Evolutionary conservation across 1,140 invertebrate species (phyloP).

Genomic region (Colletes gigas): DNA sequence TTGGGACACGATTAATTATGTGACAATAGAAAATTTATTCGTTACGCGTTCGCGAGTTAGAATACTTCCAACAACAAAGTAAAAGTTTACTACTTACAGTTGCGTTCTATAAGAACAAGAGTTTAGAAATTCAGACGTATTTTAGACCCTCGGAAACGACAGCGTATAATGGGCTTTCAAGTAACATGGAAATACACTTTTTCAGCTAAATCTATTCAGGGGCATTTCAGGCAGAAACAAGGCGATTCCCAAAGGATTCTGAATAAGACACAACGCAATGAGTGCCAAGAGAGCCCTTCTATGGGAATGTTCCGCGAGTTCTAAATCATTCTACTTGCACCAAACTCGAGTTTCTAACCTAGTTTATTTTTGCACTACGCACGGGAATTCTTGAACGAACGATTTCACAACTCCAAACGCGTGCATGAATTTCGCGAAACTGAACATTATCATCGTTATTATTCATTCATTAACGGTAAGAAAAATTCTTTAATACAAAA

Average conservation of each 20-base stretch:
- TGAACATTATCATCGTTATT: no score
- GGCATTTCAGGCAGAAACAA: conserved; percentile 5
- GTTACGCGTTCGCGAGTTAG: no score
- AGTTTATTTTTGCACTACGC: not conserved
- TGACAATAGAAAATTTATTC: no score
- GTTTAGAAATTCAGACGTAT: no score
- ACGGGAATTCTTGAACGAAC: not conserved
- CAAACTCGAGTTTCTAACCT: conserved; percentile 37
- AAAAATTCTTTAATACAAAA: no score
- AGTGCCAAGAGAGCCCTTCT: conserved; percentile 34
- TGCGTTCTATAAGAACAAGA: no score
- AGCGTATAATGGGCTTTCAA: not conserved
- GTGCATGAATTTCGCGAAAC: no score
- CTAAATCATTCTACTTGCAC: conserved; percentile 36
- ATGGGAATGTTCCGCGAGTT: conserved; percentile 29
- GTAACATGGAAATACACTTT: conserved; percentile 22
- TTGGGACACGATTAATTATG: no score
- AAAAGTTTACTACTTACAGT: no score
- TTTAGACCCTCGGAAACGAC: no score
- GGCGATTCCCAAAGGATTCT: conserved; percentile 46
- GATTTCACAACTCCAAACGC: not conserved
- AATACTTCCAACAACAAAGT: no score
- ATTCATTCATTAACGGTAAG: no score
- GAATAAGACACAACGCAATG: conserved; percentile 53
- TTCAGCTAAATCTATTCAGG: conserved; percentile 30